Percentiles rank a stretch among this genome's conserved stretches.
These are phyloP conservation scores for Leptarthrus brevirostris DNA, from an alignment of 2,888 invertebrate genomes.

Conservation along the genomic window DNA sequence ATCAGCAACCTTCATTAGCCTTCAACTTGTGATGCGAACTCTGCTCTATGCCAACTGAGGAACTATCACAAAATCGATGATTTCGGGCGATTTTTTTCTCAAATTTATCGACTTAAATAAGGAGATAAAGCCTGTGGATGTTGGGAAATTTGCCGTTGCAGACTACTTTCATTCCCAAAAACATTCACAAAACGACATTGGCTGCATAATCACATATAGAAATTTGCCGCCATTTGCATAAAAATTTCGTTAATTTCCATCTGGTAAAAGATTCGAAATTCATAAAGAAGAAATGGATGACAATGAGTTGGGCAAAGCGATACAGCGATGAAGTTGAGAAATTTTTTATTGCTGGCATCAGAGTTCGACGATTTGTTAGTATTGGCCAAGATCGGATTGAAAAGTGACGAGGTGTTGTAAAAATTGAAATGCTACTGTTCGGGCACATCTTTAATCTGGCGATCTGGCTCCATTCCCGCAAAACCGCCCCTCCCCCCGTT, in stretches of 20 bases:
- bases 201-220: slow-evolving; percentile 30
- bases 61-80: slow-evolving; percentile 7
- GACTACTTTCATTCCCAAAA: slow-evolving; percentile 32
- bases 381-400: background rate
- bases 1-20: background rate
- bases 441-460: background rate
- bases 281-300: slow-evolving; percentile 12
- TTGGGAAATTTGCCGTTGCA: slow-evolving; percentile 33
- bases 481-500: too few relatives aligned
- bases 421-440: background rate
- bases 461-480: too few relatives aligned
- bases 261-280: slow-evolving; percentile 27
- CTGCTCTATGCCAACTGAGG: background rate
- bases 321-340: slow-evolving; percentile 20
- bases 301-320: slow-evolving; percentile 38
- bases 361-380: background rate
- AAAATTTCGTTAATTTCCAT: slow-evolving; percentile 35
- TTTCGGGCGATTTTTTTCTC: background rate
- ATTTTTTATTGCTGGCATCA: slow-evolving; percentile 15
- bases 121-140: slow-evolving; percentile 13
- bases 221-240: slow-evolving; percentile 37
- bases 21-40: slow-evolving; percentile 30
- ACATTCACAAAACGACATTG: slow-evolving; percentile 25
- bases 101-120: background rate
- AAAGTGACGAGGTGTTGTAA: background rate